Percentiles rank a stretch among this genome's conserved stretches.
These are phyloP conservation scores for Pasiphila rectangulata DNA, from an alignment of 2,888 invertebrate species.

Conservation along the genomic window DNA sequence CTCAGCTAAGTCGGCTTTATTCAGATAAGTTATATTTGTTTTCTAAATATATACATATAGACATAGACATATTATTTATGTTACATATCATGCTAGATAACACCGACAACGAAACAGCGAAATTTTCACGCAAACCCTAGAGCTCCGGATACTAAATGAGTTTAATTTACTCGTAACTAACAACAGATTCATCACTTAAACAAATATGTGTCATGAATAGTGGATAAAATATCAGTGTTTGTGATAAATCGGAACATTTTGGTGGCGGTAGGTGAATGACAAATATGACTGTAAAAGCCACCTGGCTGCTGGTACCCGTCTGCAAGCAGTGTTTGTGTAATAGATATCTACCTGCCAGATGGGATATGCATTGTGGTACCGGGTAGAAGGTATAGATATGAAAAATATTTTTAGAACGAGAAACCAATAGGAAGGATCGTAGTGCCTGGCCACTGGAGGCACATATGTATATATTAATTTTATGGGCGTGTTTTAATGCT, in stretches of 20 bases:
- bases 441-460: not conserved
- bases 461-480: not conserved
- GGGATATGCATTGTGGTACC: constrained; percentile 36
- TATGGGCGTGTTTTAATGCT: not conserved
- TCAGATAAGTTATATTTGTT: too few relatives aligned
- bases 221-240: constrained; percentile 55
- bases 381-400: constrained; percentile 17
- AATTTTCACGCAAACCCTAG: too few relatives aligned
- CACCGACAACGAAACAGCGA: too few relatives aligned
- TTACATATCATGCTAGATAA: too few relatives aligned
- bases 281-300: constrained; percentile 71
- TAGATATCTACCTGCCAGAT: constrained; percentile 29
- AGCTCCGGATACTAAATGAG: too few relatives aligned
- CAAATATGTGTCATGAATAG: constrained; percentile 39
- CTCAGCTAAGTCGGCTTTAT: too few relatives aligned
- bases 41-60: too few relatives aligned
- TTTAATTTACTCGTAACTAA: too few relatives aligned
- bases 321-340: constrained; percentile 52
- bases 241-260: constrained; percentile 65
- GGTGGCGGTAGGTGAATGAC: constrained; percentile 60
- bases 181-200: constrained; percentile 17
- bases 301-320: constrained; percentile 61
- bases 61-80: too few relatives aligned
- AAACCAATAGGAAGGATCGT: constrained; percentile 7
- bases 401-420: not conserved